Conservation (phyloP, 2,113 vertebrate genomes). For the Gopherus evgoodei region DNA sequence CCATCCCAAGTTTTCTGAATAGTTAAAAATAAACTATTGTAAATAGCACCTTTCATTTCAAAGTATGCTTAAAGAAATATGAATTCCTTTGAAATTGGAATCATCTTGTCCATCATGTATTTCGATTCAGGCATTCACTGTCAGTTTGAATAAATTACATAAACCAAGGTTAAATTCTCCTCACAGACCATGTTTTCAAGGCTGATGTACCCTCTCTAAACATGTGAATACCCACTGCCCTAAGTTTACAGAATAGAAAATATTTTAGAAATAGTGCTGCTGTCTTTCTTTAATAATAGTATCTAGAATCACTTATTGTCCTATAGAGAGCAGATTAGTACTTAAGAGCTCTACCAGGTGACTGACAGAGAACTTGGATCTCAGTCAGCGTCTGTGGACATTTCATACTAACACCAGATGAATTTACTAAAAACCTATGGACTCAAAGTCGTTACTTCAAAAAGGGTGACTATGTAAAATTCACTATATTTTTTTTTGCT, state of each 20-base stretch:
- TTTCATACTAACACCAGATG: too few species aligned
- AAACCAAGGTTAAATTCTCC: background rate
- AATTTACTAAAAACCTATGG: too few species aligned
- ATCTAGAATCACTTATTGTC: background rate
- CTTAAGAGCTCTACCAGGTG: too few species aligned
- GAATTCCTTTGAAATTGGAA: fast-evolving
- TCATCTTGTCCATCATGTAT: too few species aligned
- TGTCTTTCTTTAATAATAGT: fast-evolving
- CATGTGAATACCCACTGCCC: fast-evolving
- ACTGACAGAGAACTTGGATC: background rate
- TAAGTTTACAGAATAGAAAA: background rate
- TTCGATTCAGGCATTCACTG: background rate
- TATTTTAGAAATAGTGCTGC: background rate
- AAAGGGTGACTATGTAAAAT: too few species aligned
- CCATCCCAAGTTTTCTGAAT: background rate
- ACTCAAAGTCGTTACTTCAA: too few species aligned
- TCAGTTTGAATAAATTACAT: background rate
- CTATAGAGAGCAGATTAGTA: too few species aligned
- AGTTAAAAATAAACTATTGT: background rate
- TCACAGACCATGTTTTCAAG: fast-evolving
- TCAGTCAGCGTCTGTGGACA: background rate
- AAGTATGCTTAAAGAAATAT: background rate
- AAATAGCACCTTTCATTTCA: background rate
- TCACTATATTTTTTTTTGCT: too few species aligned
- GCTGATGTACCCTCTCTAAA: background rate